Evolutionary conservation across 2,888 invertebrate genomes (phyloP).

Genomic region (Pandemis corylana): DNA sequence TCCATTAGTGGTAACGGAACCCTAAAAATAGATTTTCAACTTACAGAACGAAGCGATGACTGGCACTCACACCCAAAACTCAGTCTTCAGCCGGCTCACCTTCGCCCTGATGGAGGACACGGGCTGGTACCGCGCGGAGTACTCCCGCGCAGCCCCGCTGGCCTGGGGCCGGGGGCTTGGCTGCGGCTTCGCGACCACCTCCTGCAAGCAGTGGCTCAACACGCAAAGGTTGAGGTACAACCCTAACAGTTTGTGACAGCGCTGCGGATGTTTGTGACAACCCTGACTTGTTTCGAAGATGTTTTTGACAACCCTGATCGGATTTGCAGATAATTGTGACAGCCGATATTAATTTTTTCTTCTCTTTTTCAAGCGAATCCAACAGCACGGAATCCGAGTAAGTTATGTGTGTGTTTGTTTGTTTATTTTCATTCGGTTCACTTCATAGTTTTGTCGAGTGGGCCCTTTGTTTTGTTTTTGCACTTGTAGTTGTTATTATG

Average conservation of each 20-base stretch:
- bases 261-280: not conserved
- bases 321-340: not conserved
- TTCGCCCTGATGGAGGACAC: constrained; percentile 99
- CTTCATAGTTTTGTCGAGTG: not conserved
- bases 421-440: not conserved
- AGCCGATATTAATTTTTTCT: not conserved
- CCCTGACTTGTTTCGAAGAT: too few relatives aligned
- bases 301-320: constrained; percentile 16
- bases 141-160: constrained; percentile 93
- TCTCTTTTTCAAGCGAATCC: constrained; percentile 58
- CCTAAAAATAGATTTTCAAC: too few relatives aligned
- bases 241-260: not conserved
- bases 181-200: constrained; percentile 96
- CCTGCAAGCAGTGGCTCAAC: constrained; percentile 98
- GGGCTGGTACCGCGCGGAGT: constrained; percentile 98
- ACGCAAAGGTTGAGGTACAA: constrained; percentile 87
- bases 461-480: not conserved
- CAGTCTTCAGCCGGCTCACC: constrained; percentile 97
- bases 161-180: constrained; percentile 97
- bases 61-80: constrained; percentile 99
- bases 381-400: constrained; percentile 57
- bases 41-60: constrained; percentile 99
- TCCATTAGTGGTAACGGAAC: too few relatives aligned
- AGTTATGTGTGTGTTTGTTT: constrained; percentile 47
- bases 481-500: not conserved